Conservation (phyloP, 2,797 vertebrate species). For the Thunnus albacares region DNA sequence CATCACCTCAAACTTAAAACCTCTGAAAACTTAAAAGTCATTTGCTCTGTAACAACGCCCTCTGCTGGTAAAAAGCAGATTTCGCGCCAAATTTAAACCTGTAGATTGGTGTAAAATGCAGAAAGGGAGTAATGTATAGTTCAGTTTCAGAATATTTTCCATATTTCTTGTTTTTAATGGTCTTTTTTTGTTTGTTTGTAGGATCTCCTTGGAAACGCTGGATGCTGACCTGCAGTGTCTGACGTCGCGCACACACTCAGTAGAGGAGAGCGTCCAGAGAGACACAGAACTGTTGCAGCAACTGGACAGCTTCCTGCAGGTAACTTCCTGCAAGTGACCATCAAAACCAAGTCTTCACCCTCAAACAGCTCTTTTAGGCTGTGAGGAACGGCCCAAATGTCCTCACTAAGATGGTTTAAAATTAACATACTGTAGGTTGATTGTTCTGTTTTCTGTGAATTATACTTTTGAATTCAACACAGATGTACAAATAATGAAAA, state of each 20-base stretch:
- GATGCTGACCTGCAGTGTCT: slow-evolving; percentile 88
- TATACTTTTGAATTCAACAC: too few species aligned
- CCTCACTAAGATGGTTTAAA: too few species aligned
- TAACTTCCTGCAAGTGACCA: slow-evolving; percentile 55
- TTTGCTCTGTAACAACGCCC: not conserved
- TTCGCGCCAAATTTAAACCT: not conserved
- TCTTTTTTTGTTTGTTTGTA: slow-evolving; percentile 51
- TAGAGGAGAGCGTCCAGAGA: slow-evolving; percentile 86
- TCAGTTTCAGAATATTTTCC: not conserved
- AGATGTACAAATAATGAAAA: too few species aligned
- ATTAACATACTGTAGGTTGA: too few species aligned
- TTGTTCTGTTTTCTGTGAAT: too few species aligned
- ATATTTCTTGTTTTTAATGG: not conserved
- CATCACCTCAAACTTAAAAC: not conserved
- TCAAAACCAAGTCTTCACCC: too few species aligned
- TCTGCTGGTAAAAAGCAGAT: not conserved
- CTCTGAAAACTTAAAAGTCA: too few species aligned
- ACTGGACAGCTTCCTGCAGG: slow-evolving; percentile 91
- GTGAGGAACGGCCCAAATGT: too few species aligned
- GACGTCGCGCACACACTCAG: slow-evolving; percentile 82
- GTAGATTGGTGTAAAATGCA: too few species aligned
- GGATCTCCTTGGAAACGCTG: slow-evolving; percentile 90
- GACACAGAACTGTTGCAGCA: slow-evolving; percentile 90
- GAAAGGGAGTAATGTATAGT: not conserved
- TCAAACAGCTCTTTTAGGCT: too few species aligned